Conservation (phyloP, 2,113 vertebrate species). For the Petrocephalus microphthalmus region DNA sequence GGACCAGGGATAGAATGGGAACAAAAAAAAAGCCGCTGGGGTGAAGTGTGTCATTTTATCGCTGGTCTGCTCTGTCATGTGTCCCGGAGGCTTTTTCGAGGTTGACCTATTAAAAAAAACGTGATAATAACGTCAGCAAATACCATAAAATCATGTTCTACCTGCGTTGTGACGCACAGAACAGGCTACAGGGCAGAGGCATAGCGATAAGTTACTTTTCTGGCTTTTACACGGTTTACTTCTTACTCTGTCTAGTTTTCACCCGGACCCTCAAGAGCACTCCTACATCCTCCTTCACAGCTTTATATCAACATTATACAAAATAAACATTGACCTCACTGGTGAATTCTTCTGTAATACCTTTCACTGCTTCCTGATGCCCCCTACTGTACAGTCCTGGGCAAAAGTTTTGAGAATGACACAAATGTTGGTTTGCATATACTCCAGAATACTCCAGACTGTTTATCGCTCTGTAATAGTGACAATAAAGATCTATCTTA, state of each 20-base stretch:
- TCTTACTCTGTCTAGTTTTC: neutral
- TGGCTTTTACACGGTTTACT: neutral
- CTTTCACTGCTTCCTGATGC: neutral
- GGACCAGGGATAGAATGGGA: slow-evolving; percentile 75
- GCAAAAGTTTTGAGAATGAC: too few species aligned
- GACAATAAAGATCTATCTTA: too few species aligned
- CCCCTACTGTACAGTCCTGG: neutral
- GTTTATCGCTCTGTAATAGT: too few species aligned
- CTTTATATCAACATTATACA: neutral
- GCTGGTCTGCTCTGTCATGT: slow-evolving; percentile 17
- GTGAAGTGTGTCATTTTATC: slow-evolving; percentile 78
- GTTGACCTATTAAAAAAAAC: slow-evolving; percentile 53
- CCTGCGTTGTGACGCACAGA: neutral
- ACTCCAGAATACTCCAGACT: too few species aligned
- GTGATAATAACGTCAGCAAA: neutral
- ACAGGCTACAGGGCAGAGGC: neutral
- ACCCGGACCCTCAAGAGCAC: neutral
- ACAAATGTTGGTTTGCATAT: too few species aligned
- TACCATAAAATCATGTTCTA: neutral
- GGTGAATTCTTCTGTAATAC: neutral
- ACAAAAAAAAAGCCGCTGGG: slow-evolving; percentile 72
- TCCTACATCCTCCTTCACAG: neutral
- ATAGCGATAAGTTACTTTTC: neutral
- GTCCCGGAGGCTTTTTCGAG: neutral
- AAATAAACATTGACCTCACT: neutral